A percentile compares a stretch with the other conserved stretches of the same genome.
phyloP scores from a whole-genome alignment of 2,113 vertebrate species.

The Strix uralensis region DNA sequence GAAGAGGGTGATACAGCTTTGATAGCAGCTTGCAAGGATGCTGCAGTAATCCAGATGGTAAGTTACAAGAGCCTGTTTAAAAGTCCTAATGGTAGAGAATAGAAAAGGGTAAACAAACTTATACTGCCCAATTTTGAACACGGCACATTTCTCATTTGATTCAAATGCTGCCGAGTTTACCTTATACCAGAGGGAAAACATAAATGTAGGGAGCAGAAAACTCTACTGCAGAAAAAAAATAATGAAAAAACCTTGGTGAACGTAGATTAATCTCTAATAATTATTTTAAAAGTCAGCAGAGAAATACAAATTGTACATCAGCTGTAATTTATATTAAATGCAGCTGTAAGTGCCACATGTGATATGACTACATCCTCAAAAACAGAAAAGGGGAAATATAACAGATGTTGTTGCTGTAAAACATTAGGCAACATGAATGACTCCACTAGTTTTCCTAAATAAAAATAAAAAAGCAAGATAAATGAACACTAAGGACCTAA shows the following conservation, averaged over 20 bases:
- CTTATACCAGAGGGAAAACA: neutral
- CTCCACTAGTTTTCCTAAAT: conserved; percentile 16
- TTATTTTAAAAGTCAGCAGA: conserved; percentile 3
- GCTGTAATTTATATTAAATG: conserved; percentile 31
- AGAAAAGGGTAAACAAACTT: neutral
- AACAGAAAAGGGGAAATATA: neutral
- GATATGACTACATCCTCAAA: neutral
- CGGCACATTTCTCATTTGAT: neutral
- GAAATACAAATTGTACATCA: conserved; percentile 11
- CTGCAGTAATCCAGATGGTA: neutral
- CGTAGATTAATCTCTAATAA: neutral
- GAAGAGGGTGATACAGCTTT: neutral
- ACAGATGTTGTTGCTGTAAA: conserved; percentile 39
- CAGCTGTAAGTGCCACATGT: neutral
- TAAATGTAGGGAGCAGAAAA: neutral
- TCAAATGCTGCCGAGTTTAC: neutral
- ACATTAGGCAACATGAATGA: conserved; percentile 15
- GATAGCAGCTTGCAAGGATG: neutral
- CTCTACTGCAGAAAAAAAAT: neutral
- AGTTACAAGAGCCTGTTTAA: neutral
- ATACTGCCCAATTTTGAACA: neutral
- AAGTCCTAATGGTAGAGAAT: neutral
- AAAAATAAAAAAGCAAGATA: neutral
- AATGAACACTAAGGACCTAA: neutral
- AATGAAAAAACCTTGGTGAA: neutral